Evolutionary conservation across 2,113 vertebrate species (phyloP), one percentile per base, ranked within the genome.

Genomic region (Neolamprologus brichardi): DNA sequence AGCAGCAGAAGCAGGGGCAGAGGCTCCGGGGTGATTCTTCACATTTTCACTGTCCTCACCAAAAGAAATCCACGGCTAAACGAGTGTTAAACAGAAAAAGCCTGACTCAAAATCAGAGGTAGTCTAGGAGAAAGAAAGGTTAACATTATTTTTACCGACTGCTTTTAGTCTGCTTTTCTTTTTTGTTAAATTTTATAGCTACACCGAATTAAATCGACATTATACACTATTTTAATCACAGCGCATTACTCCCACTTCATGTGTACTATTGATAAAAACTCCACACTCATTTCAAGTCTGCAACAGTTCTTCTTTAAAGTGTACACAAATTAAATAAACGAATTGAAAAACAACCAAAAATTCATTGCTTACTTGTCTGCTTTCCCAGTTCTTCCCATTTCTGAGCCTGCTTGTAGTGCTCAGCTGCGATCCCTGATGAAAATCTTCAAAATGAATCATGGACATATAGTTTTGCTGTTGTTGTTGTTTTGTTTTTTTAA

Each of bases 21-120:
- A 75, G 67, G 82, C 82, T 82, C 20, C 1, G 15, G 14, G 23
- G n/a, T 70, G 85, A 89, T 87, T 79, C 80, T 84, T 87, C 84
- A 91, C 83, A 87, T 86, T 37, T 90, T 83, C 64, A 49, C 78
- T 6, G 3, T 87, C 58, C 87, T 84, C 75, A 84, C 52, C 70
- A 79, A 75, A 64, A 87, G 32, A 84, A 5, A 82, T 85, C 82
- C 84, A 72, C 84, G 12, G 82, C 81, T 86, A 49, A 80, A 82
- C 20, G 46, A 53, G 62, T 82, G 7, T 6, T 92, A 34, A 70
- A 62, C 32, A 64, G 67, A 84, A 56, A 67, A 51, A 8, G 15
- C 1, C 11, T 5, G 15, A 30, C 25, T 86, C 51, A 52, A 56
- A 32, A 51, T 90, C 54, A 89, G 52, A 88, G 13, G 54, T 87